Evolutionary conservation across 2,113 vertebrate genomes (phyloP).

Genomic region (Dunckerocampus dactyliophorus): DNA sequence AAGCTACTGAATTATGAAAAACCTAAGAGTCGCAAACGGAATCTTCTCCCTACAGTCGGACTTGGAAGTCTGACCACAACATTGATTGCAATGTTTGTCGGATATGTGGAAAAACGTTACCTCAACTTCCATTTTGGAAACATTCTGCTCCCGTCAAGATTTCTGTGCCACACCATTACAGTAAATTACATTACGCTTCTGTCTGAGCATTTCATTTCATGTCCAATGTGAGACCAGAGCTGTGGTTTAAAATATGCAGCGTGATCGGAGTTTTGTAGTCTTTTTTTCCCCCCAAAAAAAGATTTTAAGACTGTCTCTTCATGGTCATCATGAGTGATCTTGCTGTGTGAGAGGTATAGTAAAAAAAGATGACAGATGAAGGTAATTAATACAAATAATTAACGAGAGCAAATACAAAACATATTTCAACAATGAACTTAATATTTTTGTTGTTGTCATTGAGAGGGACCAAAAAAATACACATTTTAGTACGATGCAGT

Average conservation of each 20-base stretch:
- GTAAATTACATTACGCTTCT: constrained; percentile 45
- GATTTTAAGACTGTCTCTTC: background rate
- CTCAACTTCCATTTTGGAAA: constrained; percentile 30
- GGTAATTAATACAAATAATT: no score
- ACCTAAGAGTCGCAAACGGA: background rate
- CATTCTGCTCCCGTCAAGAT: constrained; percentile 31
- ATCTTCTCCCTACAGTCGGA: background rate
- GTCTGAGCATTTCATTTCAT: constrained; percentile 18
- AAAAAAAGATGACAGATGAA: no score
- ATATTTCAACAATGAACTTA: no score
- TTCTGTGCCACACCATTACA: constrained; percentile 26
- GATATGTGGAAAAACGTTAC: background rate
- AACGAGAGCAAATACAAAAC: no score
- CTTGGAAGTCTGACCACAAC: background rate
- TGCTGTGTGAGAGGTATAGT: no score
- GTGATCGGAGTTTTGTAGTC: background rate
- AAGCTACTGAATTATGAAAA: background rate
- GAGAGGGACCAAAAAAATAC: no score
- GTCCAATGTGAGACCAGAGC: constrained; percentile 1
- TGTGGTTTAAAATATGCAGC: constrained; percentile 11
- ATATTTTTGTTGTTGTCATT: no score
- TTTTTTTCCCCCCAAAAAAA: background rate
- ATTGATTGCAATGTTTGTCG: background rate
- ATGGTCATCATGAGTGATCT: no score
- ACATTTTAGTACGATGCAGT: no score